Base-by-base conservation (phyloP, 2,113 vertebrate species). In the Hoplias malabaricus region DNA sequence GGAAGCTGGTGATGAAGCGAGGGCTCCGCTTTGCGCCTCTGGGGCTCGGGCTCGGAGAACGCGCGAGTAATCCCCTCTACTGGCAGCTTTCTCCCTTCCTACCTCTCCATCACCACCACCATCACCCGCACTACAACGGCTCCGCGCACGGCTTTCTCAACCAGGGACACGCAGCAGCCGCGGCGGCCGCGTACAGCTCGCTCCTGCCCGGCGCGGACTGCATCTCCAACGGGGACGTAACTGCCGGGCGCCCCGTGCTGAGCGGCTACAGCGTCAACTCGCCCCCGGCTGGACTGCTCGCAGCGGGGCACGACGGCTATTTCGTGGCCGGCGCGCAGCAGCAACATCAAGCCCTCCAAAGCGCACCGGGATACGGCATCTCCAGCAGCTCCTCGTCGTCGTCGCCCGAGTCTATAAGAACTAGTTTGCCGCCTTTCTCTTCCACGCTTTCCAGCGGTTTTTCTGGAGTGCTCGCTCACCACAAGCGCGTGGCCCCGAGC, bases 41-140 rank as follows among this genome's bases (percentile, higher is more conserved):
- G 5, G 86, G 86, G n/a, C 73, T 89, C 66, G 87, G 83, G 8
- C 73, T 88, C 53, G 83, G 81, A 7, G 87, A 87, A 48, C 80
- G 85, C 53, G 68, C 85, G 16, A 81, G 73, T 53, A 88, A 85
- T 34, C 86, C 87, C 16, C 66, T 89, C 9, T 89, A 86, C 56
- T 89, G 88, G 88, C 86, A 84, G 31, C 75, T 89, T 8, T 86
- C 88, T 19, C 88, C 88, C 9, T 88, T 89, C 50, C 65, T 89
- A 46, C 85, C 86, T 5, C 13, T 88, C n/a, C 84, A 84, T 56
- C 87, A 80, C 21, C 68, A 84, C 34, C 87, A 89, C 66, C 86
- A 85, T 48, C 87, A 82, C 31, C 68, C 85, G 42, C 86, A 87
- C 66, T 85, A 85, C 68, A 85, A 78, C 53, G 87, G 84, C 62